These are phyloP conservation scores for Drosophila kanapiae DNA, from an alignment of 1,140 invertebrate genomes.

Conservation along the genomic window DNA sequence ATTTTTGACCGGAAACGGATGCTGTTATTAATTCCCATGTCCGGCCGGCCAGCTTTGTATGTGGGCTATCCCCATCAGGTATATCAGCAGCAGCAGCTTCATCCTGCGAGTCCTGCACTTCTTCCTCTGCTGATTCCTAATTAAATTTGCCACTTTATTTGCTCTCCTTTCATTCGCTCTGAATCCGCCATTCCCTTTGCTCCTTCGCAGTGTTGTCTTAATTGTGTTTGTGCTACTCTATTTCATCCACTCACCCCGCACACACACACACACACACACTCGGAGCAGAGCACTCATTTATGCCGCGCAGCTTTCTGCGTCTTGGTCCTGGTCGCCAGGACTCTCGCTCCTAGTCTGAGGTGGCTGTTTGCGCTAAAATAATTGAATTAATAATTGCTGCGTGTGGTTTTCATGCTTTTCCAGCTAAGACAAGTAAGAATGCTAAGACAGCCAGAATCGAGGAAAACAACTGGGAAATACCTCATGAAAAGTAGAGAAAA, in stretches of 20 bases:
- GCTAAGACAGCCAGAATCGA: conserved; percentile 1
- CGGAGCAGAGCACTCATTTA: conserved; percentile 63
- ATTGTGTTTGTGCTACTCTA: conserved; percentile 83
- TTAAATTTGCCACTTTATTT: conserved; percentile 83
- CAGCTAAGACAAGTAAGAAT: conserved; percentile 78
- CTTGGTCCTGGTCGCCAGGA: conserved; percentile 41
- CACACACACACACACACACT: conserved; percentile 4
- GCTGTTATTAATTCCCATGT: conserved; percentile 80
- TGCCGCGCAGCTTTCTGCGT: conserved; percentile 57
- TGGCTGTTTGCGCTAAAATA: conserved; percentile 83
- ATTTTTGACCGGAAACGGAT: conserved; percentile 77
- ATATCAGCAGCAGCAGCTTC: conserved; percentile 4
- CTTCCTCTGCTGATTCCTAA: conserved; percentile 51
- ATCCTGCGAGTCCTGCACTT: conserved; percentile 27
- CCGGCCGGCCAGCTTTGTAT: conserved; percentile 50
- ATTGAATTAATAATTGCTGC: conserved; percentile 85
- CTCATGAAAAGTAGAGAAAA: background rate
- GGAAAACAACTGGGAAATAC: conserved; percentile 19
- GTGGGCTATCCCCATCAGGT: conserved; percentile 47
- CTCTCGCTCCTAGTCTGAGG: conserved; percentile 61
- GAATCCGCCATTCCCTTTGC: conserved; percentile 6
- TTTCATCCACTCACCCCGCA: conserved; percentile 63
- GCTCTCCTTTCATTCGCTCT: conserved; percentile 29
- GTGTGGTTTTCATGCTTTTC: conserved; percentile 85
- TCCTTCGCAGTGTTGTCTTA: conserved; percentile 60